Evolutionary conservation across 1,140 invertebrate genomes (phyloP), one percentile per base, ranked within the genome.

Genomic region (Mactra quadrangularis): DNA sequence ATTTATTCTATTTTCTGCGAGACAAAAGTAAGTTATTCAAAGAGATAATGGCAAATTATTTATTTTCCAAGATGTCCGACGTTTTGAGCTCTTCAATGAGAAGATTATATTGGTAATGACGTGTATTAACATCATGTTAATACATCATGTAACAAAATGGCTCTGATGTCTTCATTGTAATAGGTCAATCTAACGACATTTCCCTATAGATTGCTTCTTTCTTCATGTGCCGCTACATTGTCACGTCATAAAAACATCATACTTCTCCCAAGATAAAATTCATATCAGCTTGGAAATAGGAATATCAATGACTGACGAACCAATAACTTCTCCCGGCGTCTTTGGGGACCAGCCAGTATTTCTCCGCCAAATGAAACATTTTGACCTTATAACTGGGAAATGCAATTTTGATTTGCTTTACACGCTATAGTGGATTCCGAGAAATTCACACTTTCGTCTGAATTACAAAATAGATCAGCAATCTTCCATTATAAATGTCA

Each of bases 201-300:
- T 45, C 60, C 77, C 62, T 33, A 11, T n/a, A 47, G 62, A 15
- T 47, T 47, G 29, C 22, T 31, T n/a, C 47, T 41, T 29, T 60
- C 19, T 71, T 68, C 38, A 52, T 66, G 60, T 45, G 62, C n/a
- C 45, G 47, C 29, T 19, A n/a, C 29, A 60, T 57, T 81, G 77
- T 81, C 77, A 81, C 77, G 77, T 68, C 77, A 81, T 81, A 70
- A 81, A 81, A 81, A 81, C 77, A 81, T 81, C 77, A 81, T 70
- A 22, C 29, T 70, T 71, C 22, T 81, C 77, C 77, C 77, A 47
- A 45, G 77, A 81, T 81, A 81, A 81, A 81, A 81, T 81, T 70
- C 55, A 60, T 81, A 81, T 81, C 77, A 81, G 52, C 62, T 45
- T 52, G 27, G 64, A 81, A 81, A 81, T 81, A 71, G 64, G 60